phyloP scores from a whole-genome alignment of 2,113 vertebrate species.

The Ameiurus melas region DNA sequence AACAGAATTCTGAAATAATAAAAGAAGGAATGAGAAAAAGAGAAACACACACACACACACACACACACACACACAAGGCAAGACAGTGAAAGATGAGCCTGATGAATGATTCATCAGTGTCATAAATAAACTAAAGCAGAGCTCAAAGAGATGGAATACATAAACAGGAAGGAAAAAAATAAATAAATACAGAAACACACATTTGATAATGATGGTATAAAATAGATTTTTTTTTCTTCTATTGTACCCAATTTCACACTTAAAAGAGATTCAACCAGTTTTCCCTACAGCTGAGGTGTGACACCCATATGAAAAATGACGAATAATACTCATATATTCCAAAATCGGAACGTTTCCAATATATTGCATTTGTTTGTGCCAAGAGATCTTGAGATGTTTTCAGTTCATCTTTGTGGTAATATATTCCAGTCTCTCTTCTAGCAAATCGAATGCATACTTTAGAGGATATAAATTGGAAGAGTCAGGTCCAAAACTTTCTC shows the following conservation, averaged over 20 bases:
- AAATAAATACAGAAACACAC: slow-evolving; percentile 30
- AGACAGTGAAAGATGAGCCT: slow-evolving; percentile 60
- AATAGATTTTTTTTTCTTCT: neutral
- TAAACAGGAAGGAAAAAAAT: slow-evolving; percentile 47
- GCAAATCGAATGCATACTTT: slow-evolving; percentile 6
- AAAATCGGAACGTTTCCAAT: neutral
- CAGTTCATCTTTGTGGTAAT: neutral
- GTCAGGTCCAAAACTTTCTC: neutral
- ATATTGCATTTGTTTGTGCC: neutral
- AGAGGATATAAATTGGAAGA: neutral
- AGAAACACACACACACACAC: neutral
- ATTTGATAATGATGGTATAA: slow-evolving; percentile 24
- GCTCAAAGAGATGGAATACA: slow-evolving; percentile 60
- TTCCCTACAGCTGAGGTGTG: neutral
- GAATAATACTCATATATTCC: neutral
- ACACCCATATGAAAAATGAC: neutral
- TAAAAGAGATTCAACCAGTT: neutral
- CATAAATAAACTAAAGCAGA: slow-evolving; percentile 59
- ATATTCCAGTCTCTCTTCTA: neutral
- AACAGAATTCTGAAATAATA: slow-evolving; percentile 64
- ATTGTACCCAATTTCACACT: slow-evolving; percentile 33
- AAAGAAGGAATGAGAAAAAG: slow-evolving; percentile 53
- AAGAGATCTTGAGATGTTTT: neutral
- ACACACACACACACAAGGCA: slow-evolving; percentile 48
- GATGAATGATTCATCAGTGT: slow-evolving; percentile 59